These are phyloP conservation scores for Eolophus roseicapilla DNA, from an alignment of 2,113 vertebrate species.

Conservation along the genomic window DNA sequence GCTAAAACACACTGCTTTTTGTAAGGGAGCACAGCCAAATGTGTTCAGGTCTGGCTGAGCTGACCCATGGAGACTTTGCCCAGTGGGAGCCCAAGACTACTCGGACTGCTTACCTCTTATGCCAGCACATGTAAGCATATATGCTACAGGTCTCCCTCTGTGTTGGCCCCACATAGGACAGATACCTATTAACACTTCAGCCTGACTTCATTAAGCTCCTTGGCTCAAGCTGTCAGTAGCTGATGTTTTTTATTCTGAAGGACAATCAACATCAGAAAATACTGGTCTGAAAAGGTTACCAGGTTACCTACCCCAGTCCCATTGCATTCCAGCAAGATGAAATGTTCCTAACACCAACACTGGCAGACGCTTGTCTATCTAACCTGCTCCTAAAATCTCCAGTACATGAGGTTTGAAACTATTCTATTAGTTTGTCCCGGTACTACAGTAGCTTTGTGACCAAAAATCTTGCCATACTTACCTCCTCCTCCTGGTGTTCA, in stretches of 20 bases:
- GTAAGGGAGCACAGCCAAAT: background rate
- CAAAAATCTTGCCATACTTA: background rate
- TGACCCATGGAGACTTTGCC: background rate
- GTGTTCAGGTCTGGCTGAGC: background rate
- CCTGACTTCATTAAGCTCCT: background rate
- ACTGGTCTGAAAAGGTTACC: background rate
- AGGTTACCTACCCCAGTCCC: background rate
- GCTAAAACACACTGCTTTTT: background rate
- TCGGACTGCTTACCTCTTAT: background rate
- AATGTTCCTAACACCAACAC: background rate
- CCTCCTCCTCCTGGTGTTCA: background rate
- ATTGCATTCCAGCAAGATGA: background rate
- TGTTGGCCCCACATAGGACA: background rate
- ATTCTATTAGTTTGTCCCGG: background rate
- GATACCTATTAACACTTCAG: background rate
- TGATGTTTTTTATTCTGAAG: background rate
- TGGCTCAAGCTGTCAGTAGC: background rate
- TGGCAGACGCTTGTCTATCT: background rate
- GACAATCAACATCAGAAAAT: background rate
- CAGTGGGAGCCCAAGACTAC: background rate
- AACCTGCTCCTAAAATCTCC: background rate
- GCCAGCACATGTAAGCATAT: background rate
- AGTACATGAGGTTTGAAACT: background rate
- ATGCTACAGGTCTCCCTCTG: background rate
- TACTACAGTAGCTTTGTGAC: background rate